phyloP scores from a whole-genome alignment of 2,113 vertebrate genomes.

The Halichoerus grypus region DNA sequence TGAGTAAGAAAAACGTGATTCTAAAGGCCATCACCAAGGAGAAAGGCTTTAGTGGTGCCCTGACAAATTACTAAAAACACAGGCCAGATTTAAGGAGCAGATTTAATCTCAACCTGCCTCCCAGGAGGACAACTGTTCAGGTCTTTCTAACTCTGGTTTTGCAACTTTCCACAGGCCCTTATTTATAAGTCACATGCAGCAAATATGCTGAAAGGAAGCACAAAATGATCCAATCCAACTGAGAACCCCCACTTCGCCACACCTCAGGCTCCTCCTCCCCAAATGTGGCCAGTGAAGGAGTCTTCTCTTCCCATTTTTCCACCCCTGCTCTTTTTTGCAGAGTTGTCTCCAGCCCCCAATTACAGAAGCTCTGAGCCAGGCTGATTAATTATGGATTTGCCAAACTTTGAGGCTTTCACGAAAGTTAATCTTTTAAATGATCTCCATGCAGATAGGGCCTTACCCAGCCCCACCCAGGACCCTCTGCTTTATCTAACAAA shows the following conservation, averaged over 20 bases:
- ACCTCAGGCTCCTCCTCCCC: neutral
- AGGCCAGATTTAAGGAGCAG: constrained; percentile 58
- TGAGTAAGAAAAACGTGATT: constrained; percentile 39
- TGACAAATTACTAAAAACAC: neutral
- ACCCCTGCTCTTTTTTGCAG: neutral
- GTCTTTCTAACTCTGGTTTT: constrained; percentile 42
- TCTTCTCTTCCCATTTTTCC: neutral
- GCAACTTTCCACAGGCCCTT: neutral
- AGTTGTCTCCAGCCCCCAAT: constrained; percentile 57
- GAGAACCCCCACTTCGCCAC: neutral
- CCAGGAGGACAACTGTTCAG: neutral
- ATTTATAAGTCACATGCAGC: neutral
- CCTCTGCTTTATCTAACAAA: constrained; percentile 40
- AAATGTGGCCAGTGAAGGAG: neutral
- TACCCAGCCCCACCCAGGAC: neutral
- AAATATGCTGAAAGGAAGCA: neutral
- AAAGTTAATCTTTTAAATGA: constrained; percentile 76
- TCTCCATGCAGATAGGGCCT: constrained; percentile 66
- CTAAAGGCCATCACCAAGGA: neutral
- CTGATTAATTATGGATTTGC: constrained; percentile 80
- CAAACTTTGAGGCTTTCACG: constrained; percentile 69
- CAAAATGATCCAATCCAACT: fast-evolving
- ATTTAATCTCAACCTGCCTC: constrained; percentile 37
- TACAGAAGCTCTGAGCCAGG: constrained; percentile 44
- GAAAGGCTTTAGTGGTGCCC: neutral